Base-by-base conservation (phyloP, 2,888 invertebrate genomes). In the Allygus modestus region DNA sequence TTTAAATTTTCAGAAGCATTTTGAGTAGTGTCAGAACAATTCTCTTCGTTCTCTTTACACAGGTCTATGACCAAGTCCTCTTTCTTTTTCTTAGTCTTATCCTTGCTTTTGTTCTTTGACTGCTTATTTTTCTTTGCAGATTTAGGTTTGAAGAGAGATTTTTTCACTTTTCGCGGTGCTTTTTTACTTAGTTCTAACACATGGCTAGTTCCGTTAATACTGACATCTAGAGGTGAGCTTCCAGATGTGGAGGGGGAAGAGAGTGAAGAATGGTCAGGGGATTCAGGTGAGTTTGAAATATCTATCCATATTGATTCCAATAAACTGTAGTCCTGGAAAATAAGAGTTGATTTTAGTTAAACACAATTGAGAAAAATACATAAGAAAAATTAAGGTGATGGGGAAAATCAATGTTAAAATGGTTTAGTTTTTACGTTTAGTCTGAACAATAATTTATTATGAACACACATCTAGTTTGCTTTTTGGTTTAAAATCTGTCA, bases 271-370 rank as follows among this genome's bases (percentile, higher is more conserved):
- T 20, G 58, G 1, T 65, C 31, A n/a, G 65, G 12, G 17, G 65
- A 31, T 15, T 12, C 15, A 12, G 65, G 65, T 31, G 65, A 33
- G 15, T 82, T 54, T 46, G 82, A 82, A 51, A 71, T 33, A 51
- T 51, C 69, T 31, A 12, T 31, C 82, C 71, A 71, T 51, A 69
- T 82, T n/a, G 71, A 51, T 77, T 77, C 77, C 51, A 77, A 46
- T 37, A 77, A 77, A 28, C 77, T 77, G 77, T 51, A 43, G 26
- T 77, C 77, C 77, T 77, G 77, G n/a, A 77, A 77, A 77, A 77
- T 41, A 77, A 37, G 23, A 51, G n/a, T 11, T 5, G n/a, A 20
- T 73, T 73, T n/a, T 41, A 37, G 43, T 65, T 65, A 65, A 26
- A 7, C 12, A 20, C n/a, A 58, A 23, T 58, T 23, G 37, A 9